Base-by-base conservation (phyloP, 1,140 invertebrate genomes). In the Cepaea nemoralis region DNA sequence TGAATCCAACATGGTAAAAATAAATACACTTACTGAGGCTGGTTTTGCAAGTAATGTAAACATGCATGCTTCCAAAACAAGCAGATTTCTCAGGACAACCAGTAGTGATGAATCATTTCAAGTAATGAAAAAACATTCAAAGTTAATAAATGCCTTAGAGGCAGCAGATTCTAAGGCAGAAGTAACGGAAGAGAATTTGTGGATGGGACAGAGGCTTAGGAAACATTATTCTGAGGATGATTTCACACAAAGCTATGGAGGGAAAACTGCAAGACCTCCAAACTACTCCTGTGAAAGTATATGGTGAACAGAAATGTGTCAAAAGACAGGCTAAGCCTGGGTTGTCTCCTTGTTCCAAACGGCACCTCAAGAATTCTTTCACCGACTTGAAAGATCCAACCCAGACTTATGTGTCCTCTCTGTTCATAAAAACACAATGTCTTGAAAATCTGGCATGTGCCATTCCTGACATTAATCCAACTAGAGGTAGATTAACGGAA, bases 321-420 rank as follows among this genome's bases (percentile, higher is more conserved):
- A 79, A 79, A 27, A 67, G 77, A 27, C 37, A 42, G 33, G 77
- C 77, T 22, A 79, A 79, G 31, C 31, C 77, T 40, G 77, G 77
- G 3, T 33, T 48, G 27, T 79, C 77, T 5, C 77, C 77, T 0
- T 67, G 6, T 22, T 79, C 77, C 22, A 79, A 79, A 24, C 59
- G 75, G 37, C 75, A 55, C 0, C 35, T 24, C 10, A 27, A n/a
- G 31, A 50, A 12, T 8, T 3, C 1, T 6, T 35, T 75, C 45
- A 75, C 35, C 19, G 45, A 50, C 1, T 19, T 70, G 35, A 40
- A 40, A 42, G 39, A 70, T 70, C 5, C 6, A n/a, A 39, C 12
- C 16, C 35, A 2, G 27, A 37, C 69, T 12, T 6, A 39, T 40
- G 69, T 22, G 0, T 27, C 2, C 22, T 5, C 27, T 5, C 1